Evolutionary conservation across 2,888 invertebrate genomes (phyloP).

Genomic region (Aspidapion aeneum): DNA sequence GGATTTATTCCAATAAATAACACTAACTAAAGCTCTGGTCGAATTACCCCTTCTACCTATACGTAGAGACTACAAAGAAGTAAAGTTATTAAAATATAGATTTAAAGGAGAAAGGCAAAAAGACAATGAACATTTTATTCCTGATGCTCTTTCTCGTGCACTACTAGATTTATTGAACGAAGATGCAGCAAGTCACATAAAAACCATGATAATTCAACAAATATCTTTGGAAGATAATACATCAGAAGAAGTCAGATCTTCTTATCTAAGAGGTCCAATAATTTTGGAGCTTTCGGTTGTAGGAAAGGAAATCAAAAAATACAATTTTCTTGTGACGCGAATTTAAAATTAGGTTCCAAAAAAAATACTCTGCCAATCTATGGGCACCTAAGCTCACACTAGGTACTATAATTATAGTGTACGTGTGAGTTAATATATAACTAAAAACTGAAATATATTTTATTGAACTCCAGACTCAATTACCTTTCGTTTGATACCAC

Average conservation of each 20-base stretch:
- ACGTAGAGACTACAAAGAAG: no score
- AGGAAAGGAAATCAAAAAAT: no score
- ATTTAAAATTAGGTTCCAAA: background rate
- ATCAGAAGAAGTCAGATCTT: background rate
- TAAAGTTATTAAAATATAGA: no score
- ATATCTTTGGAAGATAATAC: background rate
- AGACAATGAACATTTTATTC: background rate
- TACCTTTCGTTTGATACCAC: no score
- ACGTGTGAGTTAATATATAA: no score
- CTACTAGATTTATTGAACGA: background rate
- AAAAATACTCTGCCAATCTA: background rate
- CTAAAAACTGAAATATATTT: no score
- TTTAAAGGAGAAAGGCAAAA: background rate
- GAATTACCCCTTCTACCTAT: no score
- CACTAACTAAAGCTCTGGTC: no score
- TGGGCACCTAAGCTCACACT: background rate
- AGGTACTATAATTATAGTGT: no score
- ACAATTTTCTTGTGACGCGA: background rate
- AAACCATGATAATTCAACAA: background rate
- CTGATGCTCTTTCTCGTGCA: background rate
- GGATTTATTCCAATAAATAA: no score
- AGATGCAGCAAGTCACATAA: background rate
- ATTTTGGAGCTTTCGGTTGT: background rate
- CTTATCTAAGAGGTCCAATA: background rate
- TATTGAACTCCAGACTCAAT: no score